Evolutionary conservation across 2,113 vertebrate genomes (phyloP), one percentile per base, ranked within the genome.

Genomic region (Tychaedon coryphoeus): DNA sequence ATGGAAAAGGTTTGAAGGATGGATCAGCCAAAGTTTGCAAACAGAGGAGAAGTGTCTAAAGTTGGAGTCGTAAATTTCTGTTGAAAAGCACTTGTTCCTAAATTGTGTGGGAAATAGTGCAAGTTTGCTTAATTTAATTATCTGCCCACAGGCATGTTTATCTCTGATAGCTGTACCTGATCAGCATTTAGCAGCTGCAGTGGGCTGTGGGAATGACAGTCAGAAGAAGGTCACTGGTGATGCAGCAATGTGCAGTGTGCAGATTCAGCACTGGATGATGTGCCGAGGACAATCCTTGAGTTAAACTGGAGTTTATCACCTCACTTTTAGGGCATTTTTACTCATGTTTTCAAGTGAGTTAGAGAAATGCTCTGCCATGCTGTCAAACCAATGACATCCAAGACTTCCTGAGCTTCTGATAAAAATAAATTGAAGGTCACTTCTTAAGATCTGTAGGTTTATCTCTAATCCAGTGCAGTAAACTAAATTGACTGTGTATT

Each of bases 391-490:
- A 56, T 89, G 70, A 70, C 77, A 88, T 65, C 65, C 54, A 83
- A 72, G 90, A 42, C 60, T 93, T 83, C 45, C 25, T 81, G 83
- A 93, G 70, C 48, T 95, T 83, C 58, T 58, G 65, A 94, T 86
- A 79, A 90, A 83, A 91, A 90, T 86, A 95, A 94, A 95, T 86
- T 96, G 74, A 88, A 96, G 94, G 92, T 97, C 75, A 72, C 25
- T 86, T 88, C 57, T 88, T 81, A 67, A 93, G 67, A 86, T 92
- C 88, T 92, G 90, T 88, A 91, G 34, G 72, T 92, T 96, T 90
- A 91, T 97, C 89, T 95, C 56, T 93, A 90, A 92, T 90, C 88
- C 74, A 75, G 57, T 26, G n/a, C 28, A 51, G 58, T 90, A 79
- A 93, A 95, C 28, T 87, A 84, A 96, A 94, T 88, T 53, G 86